Percentiles rank a stretch among this genome's conserved stretches.
Evolutionary conservation across 2,888 invertebrate species (phyloP).

Genomic region (Campoletis raptor): DNA sequence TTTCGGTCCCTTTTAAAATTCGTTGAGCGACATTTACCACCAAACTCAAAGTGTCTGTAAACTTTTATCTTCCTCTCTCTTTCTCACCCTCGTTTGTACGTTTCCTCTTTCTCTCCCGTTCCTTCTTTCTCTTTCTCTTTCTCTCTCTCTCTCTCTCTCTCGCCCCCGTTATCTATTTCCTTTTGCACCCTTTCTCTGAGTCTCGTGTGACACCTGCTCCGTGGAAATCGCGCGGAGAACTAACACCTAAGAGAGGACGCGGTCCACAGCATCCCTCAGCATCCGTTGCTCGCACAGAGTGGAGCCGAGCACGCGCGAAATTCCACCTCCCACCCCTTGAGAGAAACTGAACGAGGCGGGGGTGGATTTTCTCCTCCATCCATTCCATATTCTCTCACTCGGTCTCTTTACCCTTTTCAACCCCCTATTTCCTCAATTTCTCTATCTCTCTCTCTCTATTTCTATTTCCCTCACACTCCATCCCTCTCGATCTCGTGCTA

Average conservation of each 20-base stretch:
- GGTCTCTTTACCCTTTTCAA: constrained; percentile 26
- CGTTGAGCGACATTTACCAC: constrained; percentile 7
- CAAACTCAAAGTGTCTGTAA: constrained; percentile 32
- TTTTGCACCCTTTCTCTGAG: constrained; percentile 1
- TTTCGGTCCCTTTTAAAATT: neutral
- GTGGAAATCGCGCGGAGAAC: constrained; percentile 84
- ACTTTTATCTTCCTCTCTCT: constrained; percentile 10
- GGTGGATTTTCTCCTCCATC: constrained; percentile 48
- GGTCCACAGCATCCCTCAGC: constrained; percentile 83
- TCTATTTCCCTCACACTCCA: too few species aligned
- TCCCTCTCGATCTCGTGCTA: constrained; percentile 30
- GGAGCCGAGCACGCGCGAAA: constrained; percentile 83
- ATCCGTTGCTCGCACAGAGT: constrained; percentile 76
- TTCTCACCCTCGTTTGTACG: neutral
- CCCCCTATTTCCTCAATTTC: constrained; percentile 18
- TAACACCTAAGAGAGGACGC: constrained; percentile 80
- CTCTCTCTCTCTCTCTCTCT: constrained; percentile 2
- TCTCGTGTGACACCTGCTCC: constrained; percentile 77
- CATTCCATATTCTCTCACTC: constrained; percentile 18
- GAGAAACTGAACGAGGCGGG: constrained; percentile 36
- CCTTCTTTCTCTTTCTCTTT: neutral
- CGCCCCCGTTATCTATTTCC: constrained; percentile 5
- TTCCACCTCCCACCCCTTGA: constrained; percentile 79
- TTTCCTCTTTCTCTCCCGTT: neutral
- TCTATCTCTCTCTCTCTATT: constrained; percentile 4